Conservation (phyloP, 2,888 invertebrate species). For the Prosapia bicincta region DNA sequence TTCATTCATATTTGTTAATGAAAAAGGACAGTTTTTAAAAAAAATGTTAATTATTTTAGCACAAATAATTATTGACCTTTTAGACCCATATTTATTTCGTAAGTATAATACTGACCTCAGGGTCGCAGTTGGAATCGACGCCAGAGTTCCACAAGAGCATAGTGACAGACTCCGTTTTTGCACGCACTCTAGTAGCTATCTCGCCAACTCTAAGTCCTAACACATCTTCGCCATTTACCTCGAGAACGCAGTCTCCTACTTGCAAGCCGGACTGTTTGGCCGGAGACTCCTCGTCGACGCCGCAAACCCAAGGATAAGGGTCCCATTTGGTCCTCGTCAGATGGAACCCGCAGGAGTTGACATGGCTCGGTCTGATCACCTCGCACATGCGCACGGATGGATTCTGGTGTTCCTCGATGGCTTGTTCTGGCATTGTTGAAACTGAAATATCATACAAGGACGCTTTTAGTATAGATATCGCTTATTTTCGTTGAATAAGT, state of each 20-base stretch:
- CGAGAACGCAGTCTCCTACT: constrained; percentile 40
- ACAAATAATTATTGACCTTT: no score
- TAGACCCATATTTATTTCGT: no score
- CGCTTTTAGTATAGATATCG: no score
- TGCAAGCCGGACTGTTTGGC: constrained; percentile 39
- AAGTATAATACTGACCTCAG: constrained; percentile 35
- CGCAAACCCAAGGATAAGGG: constrained; percentile 41
- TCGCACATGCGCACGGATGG: constrained; percentile 37
- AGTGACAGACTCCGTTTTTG: constrained; percentile 32
- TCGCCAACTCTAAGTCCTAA: constrained; percentile 39
- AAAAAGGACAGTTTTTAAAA: no score
- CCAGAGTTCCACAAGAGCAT: constrained; percentile 41
- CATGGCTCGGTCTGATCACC: constrained; percentile 30
- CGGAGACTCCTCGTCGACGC: constrained; percentile 39
- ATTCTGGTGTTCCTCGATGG: constrained; percentile 26
- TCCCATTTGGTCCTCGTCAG: constrained; percentile 41
- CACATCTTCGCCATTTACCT: constrained; percentile 41
- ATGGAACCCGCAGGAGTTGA: constrained; percentile 40
- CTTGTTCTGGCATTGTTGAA: neutral
- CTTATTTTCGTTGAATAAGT: no score
- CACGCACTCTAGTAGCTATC: constrained; percentile 38
- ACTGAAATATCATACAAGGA: neutral
- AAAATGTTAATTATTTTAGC: no score
- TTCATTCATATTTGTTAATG: no score
- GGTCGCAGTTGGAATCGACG: constrained; percentile 35